Base-by-base conservation (phyloP, 2,113 vertebrate genomes). In the Phalacrocorax brasilianus region DNA sequence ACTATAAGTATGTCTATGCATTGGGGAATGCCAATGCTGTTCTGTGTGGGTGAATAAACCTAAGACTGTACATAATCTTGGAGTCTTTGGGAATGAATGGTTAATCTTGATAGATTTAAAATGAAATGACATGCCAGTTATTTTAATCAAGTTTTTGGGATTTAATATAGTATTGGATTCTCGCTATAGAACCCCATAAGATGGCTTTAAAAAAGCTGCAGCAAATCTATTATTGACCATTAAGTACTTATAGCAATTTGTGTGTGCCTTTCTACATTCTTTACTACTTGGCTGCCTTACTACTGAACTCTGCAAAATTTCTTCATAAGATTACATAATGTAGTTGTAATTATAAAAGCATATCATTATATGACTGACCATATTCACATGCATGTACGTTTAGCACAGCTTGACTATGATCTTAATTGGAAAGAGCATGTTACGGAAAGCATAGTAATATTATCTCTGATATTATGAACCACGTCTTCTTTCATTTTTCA, bases 401-500 rank as follows among this genome's bases (percentile, higher is more conserved):
- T 66, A 82, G 35, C 71, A 70, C 26, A 79, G 53, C 53, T 89
- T 89, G 52, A 49, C 27, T 88, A 17, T 40, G 62, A 73, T 62
- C 45, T 85, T 94, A 79, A 72, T 86, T 83, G 63, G 35, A 82
- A 91, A 83, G 42, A 61, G 16, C n/a, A 44, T 35, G 16, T 74
- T 77, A 71, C 45, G 79, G 75, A 91, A 91, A 96, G 28, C 26
- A 35, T 16, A 73, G 38, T 85, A 86, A 89, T 94, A 35, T 92
- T 88, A 85, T 15, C 50, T 81, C 65, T 86, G 68, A 79, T 95
- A 92, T 50, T 94, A 89, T 79, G 22, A 94, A 22, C 9, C 50
- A 55, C 2, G 27, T 80, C 80, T 66, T 53, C 45, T 80, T 81
- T 74, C 28, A 95, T 83, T 95, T 96, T 94, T 95, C 74, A 92